A percentile compares a stretch with the other conserved stretches of the same genome.
phyloP scores from a whole-genome alignment of 2,888 invertebrate genomes.

The Drosophila neotestacea region DNA sequence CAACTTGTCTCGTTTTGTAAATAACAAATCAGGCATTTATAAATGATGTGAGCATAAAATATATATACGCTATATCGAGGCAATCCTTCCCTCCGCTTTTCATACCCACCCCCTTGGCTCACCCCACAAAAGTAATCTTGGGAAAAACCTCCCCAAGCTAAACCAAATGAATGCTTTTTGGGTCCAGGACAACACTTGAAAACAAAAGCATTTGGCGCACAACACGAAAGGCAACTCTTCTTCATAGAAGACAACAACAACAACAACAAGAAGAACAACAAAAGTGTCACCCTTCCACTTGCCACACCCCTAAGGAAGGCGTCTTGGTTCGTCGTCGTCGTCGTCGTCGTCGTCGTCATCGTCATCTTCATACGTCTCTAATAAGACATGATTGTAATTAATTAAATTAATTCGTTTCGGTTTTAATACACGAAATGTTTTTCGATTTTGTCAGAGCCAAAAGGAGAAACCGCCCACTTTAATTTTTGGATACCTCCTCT shows the following conservation, averaged over 20 bases:
- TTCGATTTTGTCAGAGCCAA: conserved; percentile 73
- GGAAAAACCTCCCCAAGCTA: conserved; percentile 15
- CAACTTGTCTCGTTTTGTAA: conserved; percentile 83
- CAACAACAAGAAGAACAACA: conserved; percentile 17
- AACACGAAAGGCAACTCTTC: conserved; percentile 56
- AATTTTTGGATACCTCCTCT: neutral
- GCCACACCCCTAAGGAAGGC: conserved; percentile 8
- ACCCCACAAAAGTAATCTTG: conserved; percentile 3
- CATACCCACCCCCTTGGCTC: neutral
- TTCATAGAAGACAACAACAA: conserved; percentile 4
- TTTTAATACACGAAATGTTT: conserved; percentile 84
- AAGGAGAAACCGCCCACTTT: conserved; percentile 6
- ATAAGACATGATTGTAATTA: conserved; percentile 86
- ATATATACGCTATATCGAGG: conserved; percentile 20
- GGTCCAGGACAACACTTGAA: conserved; percentile 59
- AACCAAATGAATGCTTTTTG: conserved; percentile 11
- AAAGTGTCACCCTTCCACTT: neutral
- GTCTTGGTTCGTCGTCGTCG: conserved; percentile 45
- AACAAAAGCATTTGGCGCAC: conserved; percentile 65
- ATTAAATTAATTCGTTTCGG: conserved; percentile 86
- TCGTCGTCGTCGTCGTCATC: conserved; percentile 62
- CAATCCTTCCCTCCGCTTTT: neutral
- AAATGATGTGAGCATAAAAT: conserved; percentile 84
- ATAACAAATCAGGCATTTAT: conserved; percentile 85
- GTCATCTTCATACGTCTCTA: conserved; percentile 81